A percentile compares a stretch with the other conserved stretches of the same genome.
These are phyloP conservation scores for Galerucella nymphaeae DNA, from an alignment of 2,888 invertebrate genomes.

Conservation along the genomic window DNA sequence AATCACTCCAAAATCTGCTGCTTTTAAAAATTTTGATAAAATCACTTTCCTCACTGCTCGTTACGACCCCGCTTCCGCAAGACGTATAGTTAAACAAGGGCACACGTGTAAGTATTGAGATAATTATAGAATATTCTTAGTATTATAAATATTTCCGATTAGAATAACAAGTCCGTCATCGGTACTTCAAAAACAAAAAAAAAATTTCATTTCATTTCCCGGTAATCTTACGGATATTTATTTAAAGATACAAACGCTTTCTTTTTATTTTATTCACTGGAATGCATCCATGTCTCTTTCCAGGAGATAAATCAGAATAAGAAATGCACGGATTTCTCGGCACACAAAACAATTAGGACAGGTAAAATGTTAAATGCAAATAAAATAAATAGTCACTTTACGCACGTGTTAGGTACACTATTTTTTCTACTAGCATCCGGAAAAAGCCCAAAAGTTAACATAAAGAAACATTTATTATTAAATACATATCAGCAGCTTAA, in stretches of 20 bases:
- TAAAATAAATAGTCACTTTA: too few relatives aligned
- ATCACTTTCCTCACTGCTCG: too few relatives aligned
- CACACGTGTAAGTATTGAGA: not conserved
- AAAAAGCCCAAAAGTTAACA: too few relatives aligned
- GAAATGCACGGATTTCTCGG: not conserved
- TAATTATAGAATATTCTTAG: constrained; percentile 5
- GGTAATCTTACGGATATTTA: not conserved
- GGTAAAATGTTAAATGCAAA: not conserved
- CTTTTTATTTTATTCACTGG: not conserved
- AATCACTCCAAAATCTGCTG: too few relatives aligned
- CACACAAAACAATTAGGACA: not conserved
- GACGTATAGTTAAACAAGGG: not conserved
- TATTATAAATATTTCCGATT: constrained; percentile 4
- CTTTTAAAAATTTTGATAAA: too few relatives aligned
- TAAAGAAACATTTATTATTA: too few relatives aligned
- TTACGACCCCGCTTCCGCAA: not conserved
- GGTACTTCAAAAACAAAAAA: constrained; percentile 4
- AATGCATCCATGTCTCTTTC: not conserved
- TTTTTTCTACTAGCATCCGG: too few relatives aligned
- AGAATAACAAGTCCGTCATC: not conserved
- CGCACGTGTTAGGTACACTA: too few relatives aligned
- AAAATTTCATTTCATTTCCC: not conserved
- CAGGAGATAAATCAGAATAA: not conserved
- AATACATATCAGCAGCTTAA: too few relatives aligned
- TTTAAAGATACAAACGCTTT: not conserved